These are phyloP conservation scores for Philhelius pedissequus DNA, from an alignment of 2,888 invertebrate genomes.

Conservation along the genomic window DNA sequence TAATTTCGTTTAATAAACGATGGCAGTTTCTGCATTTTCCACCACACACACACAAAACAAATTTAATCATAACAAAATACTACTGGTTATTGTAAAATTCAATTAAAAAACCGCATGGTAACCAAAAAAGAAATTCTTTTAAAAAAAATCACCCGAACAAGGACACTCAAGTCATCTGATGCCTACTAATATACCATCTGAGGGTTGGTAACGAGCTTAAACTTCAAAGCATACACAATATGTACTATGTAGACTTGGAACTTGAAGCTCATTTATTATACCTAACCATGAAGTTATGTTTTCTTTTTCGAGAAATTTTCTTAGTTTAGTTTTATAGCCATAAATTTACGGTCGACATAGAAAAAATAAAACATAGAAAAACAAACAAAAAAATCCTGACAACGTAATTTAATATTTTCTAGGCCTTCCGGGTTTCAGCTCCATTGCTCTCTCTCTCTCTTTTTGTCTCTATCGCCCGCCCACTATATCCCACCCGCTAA, in stretches of 20 bases:
- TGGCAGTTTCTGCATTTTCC: too few species aligned
- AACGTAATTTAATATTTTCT: not conserved
- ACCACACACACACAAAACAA: too few species aligned
- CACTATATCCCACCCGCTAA: too few species aligned
- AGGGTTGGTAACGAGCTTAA: conserved; percentile 23
- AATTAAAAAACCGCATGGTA: conserved; percentile 12
- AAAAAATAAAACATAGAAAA: too few species aligned
- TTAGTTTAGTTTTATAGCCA: conserved; percentile 9
- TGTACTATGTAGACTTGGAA: too few species aligned
- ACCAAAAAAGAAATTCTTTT: not conserved
- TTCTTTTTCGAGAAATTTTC: not conserved
- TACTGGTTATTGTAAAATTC: not conserved
- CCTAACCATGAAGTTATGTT: conserved; percentile 13
- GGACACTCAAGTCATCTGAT: not conserved
- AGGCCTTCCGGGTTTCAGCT: not conserved
- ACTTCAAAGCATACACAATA: conserved; percentile 17
- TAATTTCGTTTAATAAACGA: too few species aligned
- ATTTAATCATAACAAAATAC: not conserved
- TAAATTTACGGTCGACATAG: too few species aligned
- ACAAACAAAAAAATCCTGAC: not conserved
- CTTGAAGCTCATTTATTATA: not conserved
- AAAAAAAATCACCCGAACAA: too few species aligned
- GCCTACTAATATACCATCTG: not conserved
- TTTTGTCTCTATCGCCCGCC: too few species aligned
- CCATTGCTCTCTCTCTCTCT: too few species aligned